phyloP scores from a whole-genome alignment of 2,113 vertebrate genomes.

The Platysternon megacephalum region DNA sequence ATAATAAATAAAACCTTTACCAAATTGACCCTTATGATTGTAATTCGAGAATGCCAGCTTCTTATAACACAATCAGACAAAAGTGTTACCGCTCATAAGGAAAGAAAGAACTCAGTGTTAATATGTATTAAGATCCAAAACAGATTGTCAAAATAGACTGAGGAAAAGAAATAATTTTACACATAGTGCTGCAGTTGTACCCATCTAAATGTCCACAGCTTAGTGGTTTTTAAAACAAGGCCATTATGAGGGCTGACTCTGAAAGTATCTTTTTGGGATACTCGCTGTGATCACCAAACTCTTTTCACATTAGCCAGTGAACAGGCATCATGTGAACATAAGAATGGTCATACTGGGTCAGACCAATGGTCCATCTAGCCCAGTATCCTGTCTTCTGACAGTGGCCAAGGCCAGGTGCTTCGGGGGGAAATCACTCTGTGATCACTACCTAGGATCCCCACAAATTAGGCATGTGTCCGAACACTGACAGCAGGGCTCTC shows the following conservation, averaged over 20 bases:
- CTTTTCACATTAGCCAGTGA: not conserved
- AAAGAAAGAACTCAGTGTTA: not conserved
- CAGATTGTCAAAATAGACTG: not conserved
- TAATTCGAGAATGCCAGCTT: conserved; percentile 68
- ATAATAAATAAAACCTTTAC: not conserved
- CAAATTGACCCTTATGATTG: conserved; percentile 66
- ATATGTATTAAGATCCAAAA: not conserved
- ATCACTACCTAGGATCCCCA: not conserved
- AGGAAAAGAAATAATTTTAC: conserved; percentile 35
- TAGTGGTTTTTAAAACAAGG: not conserved
- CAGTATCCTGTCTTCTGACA: no score
- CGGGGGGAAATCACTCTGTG: not conserved
- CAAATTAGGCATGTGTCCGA: not conserved
- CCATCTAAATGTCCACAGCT: not conserved
- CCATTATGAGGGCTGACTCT: not conserved
- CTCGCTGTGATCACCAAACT: not conserved
- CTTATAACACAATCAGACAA: conserved; percentile 29
- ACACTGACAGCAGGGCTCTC: not conserved
- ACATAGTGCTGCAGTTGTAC: not conserved
- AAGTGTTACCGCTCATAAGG: conserved; percentile 25
- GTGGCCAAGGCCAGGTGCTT: not conserved
- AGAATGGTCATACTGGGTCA: no score
- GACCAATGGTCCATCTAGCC: no score
- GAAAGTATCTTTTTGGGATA: not conserved
- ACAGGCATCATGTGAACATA: not conserved